phyloP scores from a whole-genome alignment of 2,113 vertebrate species.

The Pomatostomus ruficeps region DNA sequence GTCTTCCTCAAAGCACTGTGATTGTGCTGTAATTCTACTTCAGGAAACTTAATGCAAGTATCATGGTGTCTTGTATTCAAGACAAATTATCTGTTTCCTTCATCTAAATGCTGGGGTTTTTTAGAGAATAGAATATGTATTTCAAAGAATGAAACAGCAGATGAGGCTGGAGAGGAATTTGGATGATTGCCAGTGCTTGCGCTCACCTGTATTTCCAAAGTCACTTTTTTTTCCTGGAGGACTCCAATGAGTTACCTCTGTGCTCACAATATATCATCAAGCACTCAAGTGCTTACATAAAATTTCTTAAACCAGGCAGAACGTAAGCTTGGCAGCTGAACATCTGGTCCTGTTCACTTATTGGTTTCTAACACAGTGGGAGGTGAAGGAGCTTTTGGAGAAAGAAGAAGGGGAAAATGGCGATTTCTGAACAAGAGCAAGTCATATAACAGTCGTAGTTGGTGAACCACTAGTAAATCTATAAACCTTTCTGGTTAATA shows the following conservation, averaged over 20 bases:
- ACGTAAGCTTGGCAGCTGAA: not conserved
- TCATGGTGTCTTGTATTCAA: slow-evolving; percentile 3
- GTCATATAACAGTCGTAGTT: not conserved
- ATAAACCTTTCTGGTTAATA: not conserved
- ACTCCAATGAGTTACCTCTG: not conserved
- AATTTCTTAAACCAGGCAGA: not conserved
- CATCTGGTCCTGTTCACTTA: slow-evolving; percentile 15
- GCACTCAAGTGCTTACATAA: slow-evolving; percentile 3
- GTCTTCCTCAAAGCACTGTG: not conserved
- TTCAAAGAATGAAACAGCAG: slow-evolving; percentile 31
- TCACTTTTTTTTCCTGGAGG: not conserved
- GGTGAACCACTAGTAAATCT: not conserved
- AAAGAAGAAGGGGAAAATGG: not conserved
- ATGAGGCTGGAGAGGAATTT: not conserved
- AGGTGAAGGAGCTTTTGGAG: not conserved
- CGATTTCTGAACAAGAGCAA: not conserved
- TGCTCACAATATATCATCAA: not conserved
- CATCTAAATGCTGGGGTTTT: not conserved
- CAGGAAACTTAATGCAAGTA: slow-evolving; percentile 25
- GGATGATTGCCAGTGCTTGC: not conserved
- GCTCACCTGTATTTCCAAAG: slow-evolving; percentile 15
- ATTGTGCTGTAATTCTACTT: not conserved
- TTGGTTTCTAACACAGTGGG: not conserved
- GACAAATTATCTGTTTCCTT: slow-evolving; percentile 13
- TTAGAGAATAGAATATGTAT: not conserved